Base-by-base conservation (phyloP, 1,140 invertebrate species). In the Bombus pascuorum region DNA sequence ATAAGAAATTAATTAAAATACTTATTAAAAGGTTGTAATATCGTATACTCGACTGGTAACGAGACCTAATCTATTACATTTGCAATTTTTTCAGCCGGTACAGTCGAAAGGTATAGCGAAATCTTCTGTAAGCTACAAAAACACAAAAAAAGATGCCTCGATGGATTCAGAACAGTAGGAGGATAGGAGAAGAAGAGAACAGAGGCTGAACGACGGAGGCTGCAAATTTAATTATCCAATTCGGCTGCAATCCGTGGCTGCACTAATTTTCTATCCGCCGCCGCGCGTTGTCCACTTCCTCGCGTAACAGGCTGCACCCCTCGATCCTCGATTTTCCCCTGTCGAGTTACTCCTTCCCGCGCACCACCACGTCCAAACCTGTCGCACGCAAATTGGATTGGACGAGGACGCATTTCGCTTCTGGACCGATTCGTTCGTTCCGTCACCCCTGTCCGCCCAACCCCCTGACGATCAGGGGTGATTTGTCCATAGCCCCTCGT, bases 191-290 rank as follows among this genome's bases (percentile, higher is more conserved):
- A 70, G 88, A 83, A 83, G 86, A 78, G 85, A 83, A 88, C 86
- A 86, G 86, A 85, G 85, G 83, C 53, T 73, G 72, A 70, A 89
- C 85, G 83, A 82, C 83, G 89, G 85, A 79, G 87, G 87, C 81
- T 86, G 88, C 90, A 92, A 92, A 93, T 93, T 93, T 93, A 92
- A 93, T 93, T 93, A 93, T 91, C 90, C 87, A 87, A 93, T 92
- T 86, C 89, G 87, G 83, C 87, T 90, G 88, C 89, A 91, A 91
- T 91, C 87, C 88, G 87, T 85, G 81, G 83, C 86, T 81, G 91
- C 88, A 90, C 92, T 92, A 93, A 93, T 93, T 93, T 92, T 91
- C 89, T 90, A 88, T 86, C 88, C 79, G 68, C 66, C 59, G 47
- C 66, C 68, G 68, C 57, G 78, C 32, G 4, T 34, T 77, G 72